phyloP scores from a whole-genome alignment of 2,797 vertebrate genomes.

The Hippoglossus hippoglossus region DNA sequence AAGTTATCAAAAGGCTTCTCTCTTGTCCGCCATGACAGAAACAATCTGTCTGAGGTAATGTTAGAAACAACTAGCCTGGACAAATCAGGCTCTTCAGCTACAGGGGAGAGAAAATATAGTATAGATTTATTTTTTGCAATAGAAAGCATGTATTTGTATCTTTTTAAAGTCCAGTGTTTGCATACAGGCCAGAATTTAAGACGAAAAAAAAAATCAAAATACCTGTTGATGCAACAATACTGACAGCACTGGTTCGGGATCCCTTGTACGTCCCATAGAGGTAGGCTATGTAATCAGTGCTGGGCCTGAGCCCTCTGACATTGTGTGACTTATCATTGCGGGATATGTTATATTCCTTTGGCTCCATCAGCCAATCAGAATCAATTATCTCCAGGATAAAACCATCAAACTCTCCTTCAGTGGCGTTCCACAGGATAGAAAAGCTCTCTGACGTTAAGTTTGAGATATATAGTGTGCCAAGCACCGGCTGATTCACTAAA shows the following conservation, averaged over 20 bases:
- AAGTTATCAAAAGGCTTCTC: slow-evolving; percentile 88
- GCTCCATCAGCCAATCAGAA: slow-evolving; percentile 93
- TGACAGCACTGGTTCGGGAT: slow-evolving; percentile 88
- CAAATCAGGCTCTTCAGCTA: slow-evolving; percentile 89
- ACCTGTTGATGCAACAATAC: slow-evolving; percentile 93
- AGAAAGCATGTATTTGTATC: slow-evolving; percentile 30
- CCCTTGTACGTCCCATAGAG: slow-evolving; percentile 89
- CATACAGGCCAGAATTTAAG: slow-evolving; percentile 8
- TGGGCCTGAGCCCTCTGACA: slow-evolving; percentile 91
- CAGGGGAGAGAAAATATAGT: slow-evolving; percentile 62
- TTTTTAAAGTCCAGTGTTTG: slow-evolving; percentile 12
- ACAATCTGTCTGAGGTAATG: slow-evolving; percentile 89
- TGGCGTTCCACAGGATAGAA: slow-evolving; percentile 90
- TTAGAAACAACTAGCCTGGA: slow-evolving; percentile 90
- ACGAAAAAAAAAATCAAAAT: slow-evolving; percentile 67
- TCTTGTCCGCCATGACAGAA: slow-evolving; percentile 86
- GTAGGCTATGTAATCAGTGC: slow-evolving; percentile 95
- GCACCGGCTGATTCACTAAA: slow-evolving; percentile 87
- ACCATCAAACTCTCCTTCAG: slow-evolving; percentile 84
- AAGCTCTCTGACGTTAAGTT: slow-evolving; percentile 92
- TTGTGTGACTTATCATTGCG: slow-evolving; percentile 82
- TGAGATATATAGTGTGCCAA: slow-evolving; percentile 89
- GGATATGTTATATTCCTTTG: slow-evolving; percentile 89
- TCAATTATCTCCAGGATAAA: slow-evolving; percentile 98
- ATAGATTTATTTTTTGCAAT: slow-evolving; percentile 57